Base-by-base conservation (phyloP, 2,797 vertebrate species). In the Protosalanx chinensis region DNA sequence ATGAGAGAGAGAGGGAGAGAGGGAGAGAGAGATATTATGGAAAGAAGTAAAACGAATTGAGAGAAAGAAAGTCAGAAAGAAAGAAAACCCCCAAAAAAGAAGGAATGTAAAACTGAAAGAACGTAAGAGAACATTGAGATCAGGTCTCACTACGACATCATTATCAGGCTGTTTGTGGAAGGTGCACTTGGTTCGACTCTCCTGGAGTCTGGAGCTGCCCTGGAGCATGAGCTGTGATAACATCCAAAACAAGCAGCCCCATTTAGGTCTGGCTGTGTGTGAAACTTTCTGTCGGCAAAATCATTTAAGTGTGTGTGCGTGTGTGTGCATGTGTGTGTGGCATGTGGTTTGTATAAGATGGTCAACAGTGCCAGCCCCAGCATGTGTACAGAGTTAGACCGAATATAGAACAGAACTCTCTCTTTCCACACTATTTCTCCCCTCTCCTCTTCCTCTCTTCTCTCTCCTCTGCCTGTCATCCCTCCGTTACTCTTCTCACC, bases 21-120 rank as follows among this genome's bases (percentile, higher is more conserved):
- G 35, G 8, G 35, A 41, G 37, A 72, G 73, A 81, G 81, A 73
- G 60, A 76, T 67, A 78, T 74, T 81, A 70, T 78, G 49, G 65
- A 70, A 71, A 72, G 58, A 70, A 59, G 64, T n/a, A 32, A 29
- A 29, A 49, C 63, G 59, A 68, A 58, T 59, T 15, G 5, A 41
- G 32, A 63, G 61, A 37, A 29, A 29, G 12, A 29, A 61, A 58
- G 23, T 5, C 27, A 5, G 3, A 23, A 46, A 4, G 58, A 59
- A 53, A 65, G 18, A 18, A 35, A 37, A 8, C 16, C n/a, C 4
- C 8, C 2, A 41, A 41, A 41, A 6, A 41, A 41, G 37, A 41
- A 41, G 37, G 37, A 41, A 41, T 41, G 37, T 41, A 41, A 41
- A 41, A 8, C 37, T 41, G 10, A 41, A 46, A 23, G 29, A 72